Conservation (phyloP, 2,888 invertebrate species). For the Lymantria dispar region DNA sequence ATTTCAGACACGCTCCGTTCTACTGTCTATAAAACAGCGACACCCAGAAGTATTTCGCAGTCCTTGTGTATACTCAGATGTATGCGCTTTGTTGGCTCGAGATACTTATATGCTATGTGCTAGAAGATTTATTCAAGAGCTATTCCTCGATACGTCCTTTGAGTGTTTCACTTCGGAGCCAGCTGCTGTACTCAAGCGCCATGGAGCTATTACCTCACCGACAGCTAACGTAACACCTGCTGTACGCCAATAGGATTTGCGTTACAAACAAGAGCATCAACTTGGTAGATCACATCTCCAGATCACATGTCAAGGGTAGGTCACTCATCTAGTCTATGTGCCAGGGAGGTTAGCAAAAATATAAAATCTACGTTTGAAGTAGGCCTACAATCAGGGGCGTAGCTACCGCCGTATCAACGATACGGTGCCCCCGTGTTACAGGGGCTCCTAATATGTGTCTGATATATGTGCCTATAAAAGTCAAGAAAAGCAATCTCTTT, state of each 20-base stretch:
- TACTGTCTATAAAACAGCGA: constrained; percentile 89
- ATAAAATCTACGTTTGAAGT: too few species aligned
- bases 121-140: constrained; percentile 94
- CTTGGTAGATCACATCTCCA: too few species aligned
- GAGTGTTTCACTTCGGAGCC: constrained; percentile 83
- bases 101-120: constrained; percentile 92
- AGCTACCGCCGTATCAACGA: too few species aligned
- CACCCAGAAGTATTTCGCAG: constrained; percentile 90
- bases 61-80: constrained; percentile 96
- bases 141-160: constrained; percentile 93
- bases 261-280: too few species aligned
- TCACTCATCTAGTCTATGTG: too few species aligned
- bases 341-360: too few species aligned
- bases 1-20: constrained; percentile 88
- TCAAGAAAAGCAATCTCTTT: too few species aligned
- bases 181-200: constrained; percentile 66
- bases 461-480: too few species aligned
- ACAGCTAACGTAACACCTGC: constrained; percentile 8
- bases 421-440: too few species aligned
- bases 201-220: constrained; percentile 29
- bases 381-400: too few species aligned
- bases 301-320: too few species aligned
- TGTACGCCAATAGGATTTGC: constrained; percentile 25
- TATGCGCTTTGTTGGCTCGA: constrained; percentile 89
- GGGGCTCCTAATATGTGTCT: too few species aligned